Evolutionary conservation across 2,797 vertebrate species (phyloP).

Genomic region (Discoglossus pictus): DNA sequence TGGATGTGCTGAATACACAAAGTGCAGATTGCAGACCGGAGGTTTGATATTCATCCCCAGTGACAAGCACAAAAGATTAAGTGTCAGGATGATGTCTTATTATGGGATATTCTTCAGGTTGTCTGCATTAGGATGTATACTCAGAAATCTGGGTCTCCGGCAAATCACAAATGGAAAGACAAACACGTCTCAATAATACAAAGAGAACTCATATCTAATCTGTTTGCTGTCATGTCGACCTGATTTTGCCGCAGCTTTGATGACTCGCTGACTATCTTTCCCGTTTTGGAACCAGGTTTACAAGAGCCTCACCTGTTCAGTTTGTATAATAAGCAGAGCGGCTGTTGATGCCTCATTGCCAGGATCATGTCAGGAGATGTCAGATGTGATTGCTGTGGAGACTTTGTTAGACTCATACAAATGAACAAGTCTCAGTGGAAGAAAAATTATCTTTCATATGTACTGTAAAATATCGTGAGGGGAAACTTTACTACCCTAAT

Average conservation of each 20-base stretch:
- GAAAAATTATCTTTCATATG: background rate
- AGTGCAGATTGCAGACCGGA: constrained; percentile 1
- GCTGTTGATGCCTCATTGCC: constrained; percentile 9
- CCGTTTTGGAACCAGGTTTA: background rate
- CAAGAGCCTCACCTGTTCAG: constrained; percentile 5
- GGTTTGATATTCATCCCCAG: constrained; percentile 14
- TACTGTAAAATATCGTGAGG: too few relatives aligned
- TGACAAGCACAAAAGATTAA: constrained; percentile 31
- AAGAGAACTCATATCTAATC: constrained; percentile 9
- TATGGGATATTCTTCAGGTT: constrained; percentile 20
- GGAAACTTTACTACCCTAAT: too few relatives aligned
- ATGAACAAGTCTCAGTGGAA: too few relatives aligned
- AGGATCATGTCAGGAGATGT: constrained; percentile 23
- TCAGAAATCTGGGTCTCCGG: constrained; percentile 8
- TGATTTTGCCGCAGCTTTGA: constrained; percentile 10
- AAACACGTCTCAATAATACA: constrained; percentile 31
- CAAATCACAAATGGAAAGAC: constrained; percentile 33
- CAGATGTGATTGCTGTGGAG: constrained; percentile 19
- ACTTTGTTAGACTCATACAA: background rate
- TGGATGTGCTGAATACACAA: constrained; percentile 19
- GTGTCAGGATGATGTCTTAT: constrained; percentile 35
- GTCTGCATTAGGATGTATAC: background rate
- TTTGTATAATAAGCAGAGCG: background rate
- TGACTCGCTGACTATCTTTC: constrained; percentile 30
- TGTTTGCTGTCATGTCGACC: constrained; percentile 33